Conservation (phyloP, 2,888 invertebrate species). For the Axea sp. region DNA sequence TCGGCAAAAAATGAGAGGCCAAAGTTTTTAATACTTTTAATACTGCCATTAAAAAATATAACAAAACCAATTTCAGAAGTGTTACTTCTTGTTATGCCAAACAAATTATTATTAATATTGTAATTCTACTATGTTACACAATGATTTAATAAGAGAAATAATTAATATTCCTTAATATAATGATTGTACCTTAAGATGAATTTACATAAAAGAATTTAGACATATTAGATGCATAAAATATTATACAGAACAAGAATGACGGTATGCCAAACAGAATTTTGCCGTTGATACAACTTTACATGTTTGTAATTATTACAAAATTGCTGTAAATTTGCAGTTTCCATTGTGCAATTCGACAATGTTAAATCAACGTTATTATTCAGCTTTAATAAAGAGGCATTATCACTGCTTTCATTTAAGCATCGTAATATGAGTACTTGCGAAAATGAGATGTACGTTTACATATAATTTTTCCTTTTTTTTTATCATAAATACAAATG, state of each 20-base stretch:
- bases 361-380: constrained; percentile 27
- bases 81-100: constrained; percentile 7
- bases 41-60: constrained; percentile 9
- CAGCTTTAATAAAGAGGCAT: constrained; percentile 33
- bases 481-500: too few species aligned
- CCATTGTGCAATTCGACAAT: not conserved
- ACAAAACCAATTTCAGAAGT: not conserved
- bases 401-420: constrained; percentile 9
- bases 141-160: too few species aligned
- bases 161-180: too few species aligned
- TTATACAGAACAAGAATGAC: not conserved
- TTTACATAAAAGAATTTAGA: not conserved
- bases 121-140: too few species aligned
- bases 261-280: constrained; percentile 6
- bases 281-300: constrained; percentile 13
- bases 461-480: too few species aligned
- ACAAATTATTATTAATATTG: constrained; percentile 8
- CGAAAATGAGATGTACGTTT: constrained; percentile 15
- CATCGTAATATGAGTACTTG: constrained; percentile 6
- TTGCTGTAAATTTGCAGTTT: not conserved
- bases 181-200: constrained; percentile 1
- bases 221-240: not conserved
- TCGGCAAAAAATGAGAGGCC: constrained; percentile 15
- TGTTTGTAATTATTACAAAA: constrained; percentile 19
- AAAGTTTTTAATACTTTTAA: constrained; percentile 6